Base-by-base conservation (phyloP, 2,113 vertebrate species). In the Geothlypis trichas region DNA sequence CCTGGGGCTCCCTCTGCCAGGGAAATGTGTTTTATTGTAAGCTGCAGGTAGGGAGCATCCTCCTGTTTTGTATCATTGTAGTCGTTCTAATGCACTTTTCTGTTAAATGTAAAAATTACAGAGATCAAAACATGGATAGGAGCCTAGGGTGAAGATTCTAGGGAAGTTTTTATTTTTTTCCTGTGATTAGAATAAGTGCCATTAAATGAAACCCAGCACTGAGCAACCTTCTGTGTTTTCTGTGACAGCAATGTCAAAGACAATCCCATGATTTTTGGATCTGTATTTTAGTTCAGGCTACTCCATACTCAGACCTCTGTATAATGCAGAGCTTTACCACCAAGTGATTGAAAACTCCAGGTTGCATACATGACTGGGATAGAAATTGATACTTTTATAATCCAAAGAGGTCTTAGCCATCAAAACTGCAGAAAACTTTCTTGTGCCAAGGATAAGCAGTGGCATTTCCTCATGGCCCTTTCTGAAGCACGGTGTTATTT, bases 1-100 rank as follows among this genome's bases (percentile, higher is more conserved):
- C 19, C 74, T 26, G 0, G 5, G 17, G 8, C 16, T 57, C 0
- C 0, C 31, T 57, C 41, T 81, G 62, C 61, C 19, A 33, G 42
- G 41, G 26, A 46, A 59, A 63, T 28, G 12, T 35, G 4, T 35
- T 76, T 31, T 54, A 13, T n/a, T 84, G 20, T 33, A 11, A 46
- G 12, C 26, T 42, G 74, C 15, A 39, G 39, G 27, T 23, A 30
- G n/a, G 55, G 37, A 84, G 14, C 57, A 62, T 55, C 39, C 33
- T 86, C 0, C 0, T 55, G 23, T 6, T 71, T 20, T 37, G 10
- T 31, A 26, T 37, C 21, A 10, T 33, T 51, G 2, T 26, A 22
- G 62, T 55, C 1, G 11, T 79, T 54, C n/a, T 90, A 47, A 27
- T 37, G 35, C 81, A 35, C 57, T 90, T 77, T 57, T 24, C 51